phyloP scores from a whole-genome alignment of 2,113 vertebrate genomes.

The Centropus unirufus region DNA sequence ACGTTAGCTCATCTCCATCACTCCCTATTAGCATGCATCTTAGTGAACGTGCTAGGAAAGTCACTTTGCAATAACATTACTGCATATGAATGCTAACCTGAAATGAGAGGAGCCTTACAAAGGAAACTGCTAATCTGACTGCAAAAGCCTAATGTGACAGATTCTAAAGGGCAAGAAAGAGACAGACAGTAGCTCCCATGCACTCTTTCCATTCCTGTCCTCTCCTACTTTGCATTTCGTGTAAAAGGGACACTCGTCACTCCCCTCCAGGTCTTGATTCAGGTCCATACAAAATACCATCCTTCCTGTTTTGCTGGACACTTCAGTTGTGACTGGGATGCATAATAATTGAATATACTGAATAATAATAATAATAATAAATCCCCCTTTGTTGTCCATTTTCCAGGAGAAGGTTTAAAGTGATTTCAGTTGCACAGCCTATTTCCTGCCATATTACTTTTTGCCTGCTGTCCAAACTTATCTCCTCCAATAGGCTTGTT shows the following conservation, averaged over 20 bases:
- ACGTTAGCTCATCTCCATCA: neutral
- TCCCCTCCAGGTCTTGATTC: neutral
- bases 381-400: neutral
- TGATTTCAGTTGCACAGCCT: neutral
- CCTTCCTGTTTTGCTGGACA: neutral
- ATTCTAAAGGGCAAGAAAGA: neutral
- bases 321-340: neutral
- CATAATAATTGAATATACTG: neutral
- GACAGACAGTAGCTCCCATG: neutral
- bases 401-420: neutral
- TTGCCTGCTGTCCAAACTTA: neutral
- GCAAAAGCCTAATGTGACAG: constrained; percentile 1
- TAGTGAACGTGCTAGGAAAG: constrained; percentile 41
- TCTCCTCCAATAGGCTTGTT: neutral
- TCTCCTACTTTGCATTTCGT: neutral
- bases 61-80: constrained; percentile 58
- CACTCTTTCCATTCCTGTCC: neutral
- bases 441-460: neutral
- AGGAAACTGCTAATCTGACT: constrained; percentile 2
- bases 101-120: constrained; percentile 33
- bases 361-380: neutral
- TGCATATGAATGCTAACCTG: constrained; percentile 53
- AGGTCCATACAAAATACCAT: neutral
- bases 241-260: neutral
- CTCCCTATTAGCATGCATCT: constrained; percentile 31